Conservation (phyloP, 1,140 invertebrate genomes). For the Alviniconcha marisindica region DNA sequence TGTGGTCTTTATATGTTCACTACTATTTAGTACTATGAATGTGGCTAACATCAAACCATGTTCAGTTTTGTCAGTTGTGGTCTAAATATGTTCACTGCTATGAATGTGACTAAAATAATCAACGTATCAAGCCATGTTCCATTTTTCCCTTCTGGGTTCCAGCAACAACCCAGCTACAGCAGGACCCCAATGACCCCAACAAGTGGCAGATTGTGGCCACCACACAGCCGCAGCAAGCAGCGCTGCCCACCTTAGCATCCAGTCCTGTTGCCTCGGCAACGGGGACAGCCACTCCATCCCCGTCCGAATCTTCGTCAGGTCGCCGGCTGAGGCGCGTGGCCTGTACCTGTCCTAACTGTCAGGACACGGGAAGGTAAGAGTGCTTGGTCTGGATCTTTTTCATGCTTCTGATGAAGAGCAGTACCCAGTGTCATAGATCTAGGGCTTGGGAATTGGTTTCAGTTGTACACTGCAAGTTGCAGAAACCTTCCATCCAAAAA, state of each 20-base stretch:
- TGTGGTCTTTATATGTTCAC: too few relatives aligned
- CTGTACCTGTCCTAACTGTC: constrained; percentile 97
- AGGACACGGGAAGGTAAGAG: constrained; percentile 84
- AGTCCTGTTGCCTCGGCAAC: constrained; percentile 40
- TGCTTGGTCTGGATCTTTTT: background rate
- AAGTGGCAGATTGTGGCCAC: constrained; percentile 83
- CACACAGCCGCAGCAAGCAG: constrained; percentile 42
- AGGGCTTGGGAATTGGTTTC: too few relatives aligned
- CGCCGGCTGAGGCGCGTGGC: constrained; percentile 87
- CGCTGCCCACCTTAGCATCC: constrained; percentile 55
- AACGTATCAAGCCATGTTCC: background rate
- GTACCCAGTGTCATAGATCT: too few relatives aligned
- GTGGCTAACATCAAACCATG: too few relatives aligned
- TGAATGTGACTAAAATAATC: background rate
- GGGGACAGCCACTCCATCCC: constrained; percentile 51
- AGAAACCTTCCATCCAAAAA: too few relatives aligned
- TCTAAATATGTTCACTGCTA: too few relatives aligned
- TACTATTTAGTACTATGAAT: too few relatives aligned
- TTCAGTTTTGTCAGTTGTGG: too few relatives aligned
- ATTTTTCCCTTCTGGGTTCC: background rate
- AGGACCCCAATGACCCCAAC: constrained; percentile 85
- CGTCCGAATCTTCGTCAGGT: constrained; percentile 47
- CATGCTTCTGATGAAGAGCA: too few relatives aligned
- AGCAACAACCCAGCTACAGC: constrained; percentile 68
- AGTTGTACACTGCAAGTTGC: too few relatives aligned